Conservation (phyloP, 2,113 vertebrate species). For the Gadus chalcogrammus region DNA sequence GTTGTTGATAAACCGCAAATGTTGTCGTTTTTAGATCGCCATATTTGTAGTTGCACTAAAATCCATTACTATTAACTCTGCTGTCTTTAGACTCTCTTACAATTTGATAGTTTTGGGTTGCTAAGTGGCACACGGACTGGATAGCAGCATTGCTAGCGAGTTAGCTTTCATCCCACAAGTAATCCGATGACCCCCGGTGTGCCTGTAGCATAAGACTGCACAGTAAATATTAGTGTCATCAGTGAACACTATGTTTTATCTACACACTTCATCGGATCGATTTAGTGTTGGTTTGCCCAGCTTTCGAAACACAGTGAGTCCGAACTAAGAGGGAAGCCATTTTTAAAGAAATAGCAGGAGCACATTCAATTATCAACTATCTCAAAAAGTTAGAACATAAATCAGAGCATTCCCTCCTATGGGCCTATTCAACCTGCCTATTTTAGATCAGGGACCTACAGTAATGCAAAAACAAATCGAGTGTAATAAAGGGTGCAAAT, state of each 20-base stretch:
- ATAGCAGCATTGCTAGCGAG: neutral
- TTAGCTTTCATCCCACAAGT: neutral
- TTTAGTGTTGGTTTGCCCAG: neutral
- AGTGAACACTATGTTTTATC: neutral
- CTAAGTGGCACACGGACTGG: neutral
- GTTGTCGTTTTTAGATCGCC: neutral
- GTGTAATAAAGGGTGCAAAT: neutral
- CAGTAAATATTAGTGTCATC: neutral
- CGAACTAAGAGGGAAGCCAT: neutral
- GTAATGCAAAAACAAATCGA: neutral
- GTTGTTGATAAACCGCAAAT: neutral
- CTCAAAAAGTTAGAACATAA: neutral
- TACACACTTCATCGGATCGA: neutral
- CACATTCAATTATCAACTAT: neutral
- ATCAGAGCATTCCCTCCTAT: neutral
- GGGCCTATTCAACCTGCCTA: neutral
- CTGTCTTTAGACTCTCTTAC: neutral
- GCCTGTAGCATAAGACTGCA: conserved; percentile 4
- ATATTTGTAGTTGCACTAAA: neutral
- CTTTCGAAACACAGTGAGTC: neutral
- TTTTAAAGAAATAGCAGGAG: neutral
- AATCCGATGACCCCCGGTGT: conserved; percentile 12
- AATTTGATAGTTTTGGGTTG: neutral
- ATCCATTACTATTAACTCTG: neutral
- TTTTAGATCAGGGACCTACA: neutral